Evolutionary conservation across 2,888 invertebrate genomes (phyloP).

Genomic region (Pristionchus maxplancki): DNA sequence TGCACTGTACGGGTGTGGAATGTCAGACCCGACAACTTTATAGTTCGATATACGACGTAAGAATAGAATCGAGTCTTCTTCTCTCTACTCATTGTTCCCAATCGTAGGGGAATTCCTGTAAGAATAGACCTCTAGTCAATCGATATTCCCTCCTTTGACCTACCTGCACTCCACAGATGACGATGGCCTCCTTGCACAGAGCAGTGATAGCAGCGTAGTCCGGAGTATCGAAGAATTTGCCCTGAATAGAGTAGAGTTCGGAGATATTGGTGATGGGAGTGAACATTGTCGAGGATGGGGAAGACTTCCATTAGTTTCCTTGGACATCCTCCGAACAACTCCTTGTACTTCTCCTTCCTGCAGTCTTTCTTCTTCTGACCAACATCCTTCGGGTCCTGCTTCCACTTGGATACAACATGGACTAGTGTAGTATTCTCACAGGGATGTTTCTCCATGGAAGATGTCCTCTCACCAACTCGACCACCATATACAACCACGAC

Average conservation of each 20-base stretch:
- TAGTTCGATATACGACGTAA: conserved; percentile 38
- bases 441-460: conserved; percentile 68
- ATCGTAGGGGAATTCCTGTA: conserved; percentile 48
- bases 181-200: conserved; percentile 64
- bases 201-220: conserved; percentile 67
- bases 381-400: conserved; percentile 65
- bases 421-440: conserved; percentile 20
- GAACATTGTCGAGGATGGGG: conserved; percentile 60
- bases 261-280: background rate
- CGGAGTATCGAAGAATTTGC: conserved; percentile 70
- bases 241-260: conserved; percentile 51
- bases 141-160: background rate
- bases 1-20: background rate
- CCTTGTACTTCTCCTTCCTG: conserved; percentile 56
- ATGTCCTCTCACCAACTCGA: conserved; percentile 63
- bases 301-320: conserved; percentile 65
- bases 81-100: conserved; percentile 42
- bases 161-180: conserved; percentile 54
- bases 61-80: conserved; percentile 41
- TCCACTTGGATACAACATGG: background rate
- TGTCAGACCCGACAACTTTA: conserved; percentile 13
- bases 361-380: conserved; percentile 69
- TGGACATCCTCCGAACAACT: conserved; percentile 70
- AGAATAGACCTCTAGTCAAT: background rate
- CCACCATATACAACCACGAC: conserved; percentile 71